Evolutionary conservation across 1,140 invertebrate genomes (phyloP), one percentile per base, ranked within the genome.

Genomic region (Ephestia elutella): DNA sequence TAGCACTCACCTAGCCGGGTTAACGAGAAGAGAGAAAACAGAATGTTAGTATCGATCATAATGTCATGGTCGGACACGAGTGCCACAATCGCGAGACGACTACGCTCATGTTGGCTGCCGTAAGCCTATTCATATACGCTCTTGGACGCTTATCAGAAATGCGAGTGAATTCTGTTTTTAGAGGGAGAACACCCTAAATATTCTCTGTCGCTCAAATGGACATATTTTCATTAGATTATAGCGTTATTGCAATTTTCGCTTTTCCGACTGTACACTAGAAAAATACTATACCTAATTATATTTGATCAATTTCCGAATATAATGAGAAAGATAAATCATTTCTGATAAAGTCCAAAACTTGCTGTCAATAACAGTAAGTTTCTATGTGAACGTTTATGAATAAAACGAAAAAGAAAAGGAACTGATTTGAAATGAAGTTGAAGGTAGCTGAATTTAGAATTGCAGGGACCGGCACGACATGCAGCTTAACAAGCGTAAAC

Each of bases 1-100:
- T 92, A 92, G 91, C 92, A 92, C 92, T 92, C 91, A 92, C 92
- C 92, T 92, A 92, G 87, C 86, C 87, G 79, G 79, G 86, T 88
- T 90, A 89, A 88, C 85, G 83, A 88, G 84, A 87, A 87, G 87
- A 89, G 86, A 89, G 84, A 89, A 88, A 89, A 90, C 88, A 90
- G 88, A 86, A 89, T 87, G 89, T 90, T 90, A 90, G 89, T 90
- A 87, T 89, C 78, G 86, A 81, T 87, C 84, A 75, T 87, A 87
- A 87, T 88, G 84, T 86, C 82, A 81, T 80, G 82, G 82, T 78
- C 80, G 81, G 77, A 80, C 81, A 82, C 78, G 78, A 71, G 66
- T 76, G 75, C 75, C 81, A 73, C 84, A 79, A 85, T 79, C 75
- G 73, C 78, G 78, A 79, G 64, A 73, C 70, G 74, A 58, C 77